phyloP scores from a whole-genome alignment of 2,888 invertebrate genomes.

The Tetranychus truncatus region DNA sequence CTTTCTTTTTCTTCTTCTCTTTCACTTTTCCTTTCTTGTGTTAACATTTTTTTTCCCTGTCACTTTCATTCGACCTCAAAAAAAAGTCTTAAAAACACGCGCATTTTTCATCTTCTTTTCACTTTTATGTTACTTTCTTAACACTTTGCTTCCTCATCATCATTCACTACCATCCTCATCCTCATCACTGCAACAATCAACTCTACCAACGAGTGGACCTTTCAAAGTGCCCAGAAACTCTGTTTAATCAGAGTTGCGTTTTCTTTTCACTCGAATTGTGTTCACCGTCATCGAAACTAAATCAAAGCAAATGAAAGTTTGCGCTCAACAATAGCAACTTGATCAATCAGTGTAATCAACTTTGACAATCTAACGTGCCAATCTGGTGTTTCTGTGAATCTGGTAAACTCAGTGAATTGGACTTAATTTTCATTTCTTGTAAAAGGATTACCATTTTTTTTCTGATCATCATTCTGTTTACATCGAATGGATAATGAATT shows the following conservation, averaged over 20 bases:
- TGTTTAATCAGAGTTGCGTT: not conserved
- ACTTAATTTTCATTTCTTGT: not conserved
- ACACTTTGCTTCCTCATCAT: not conserved
- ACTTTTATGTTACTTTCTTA: slow-evolving; percentile 9
- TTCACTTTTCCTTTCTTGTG: not conserved
- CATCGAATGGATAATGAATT: slow-evolving; percentile 9
- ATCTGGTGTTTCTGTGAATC: too few relatives aligned
- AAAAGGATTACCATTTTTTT: not conserved
- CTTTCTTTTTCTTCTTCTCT: not conserved
- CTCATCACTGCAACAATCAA: too few relatives aligned
- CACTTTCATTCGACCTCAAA: slow-evolving; percentile 7
- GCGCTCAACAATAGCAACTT: too few relatives aligned
- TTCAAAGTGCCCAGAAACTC: not conserved
- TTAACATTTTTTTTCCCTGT: not conserved
- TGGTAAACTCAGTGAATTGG: not conserved
- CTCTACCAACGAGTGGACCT: not conserved
- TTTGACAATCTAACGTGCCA: too few relatives aligned
- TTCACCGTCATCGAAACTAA: not conserved
- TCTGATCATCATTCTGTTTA: not conserved
- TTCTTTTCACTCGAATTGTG: not conserved
- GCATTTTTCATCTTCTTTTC: slow-evolving; percentile 6
- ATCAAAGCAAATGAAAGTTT: too few relatives aligned
- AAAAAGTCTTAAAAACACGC: not conserved
- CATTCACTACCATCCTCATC: not conserved
- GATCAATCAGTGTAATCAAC: too few relatives aligned